Conservation (phyloP, 2,888 invertebrate genomes). For the Drosophila formosana region DNA sequence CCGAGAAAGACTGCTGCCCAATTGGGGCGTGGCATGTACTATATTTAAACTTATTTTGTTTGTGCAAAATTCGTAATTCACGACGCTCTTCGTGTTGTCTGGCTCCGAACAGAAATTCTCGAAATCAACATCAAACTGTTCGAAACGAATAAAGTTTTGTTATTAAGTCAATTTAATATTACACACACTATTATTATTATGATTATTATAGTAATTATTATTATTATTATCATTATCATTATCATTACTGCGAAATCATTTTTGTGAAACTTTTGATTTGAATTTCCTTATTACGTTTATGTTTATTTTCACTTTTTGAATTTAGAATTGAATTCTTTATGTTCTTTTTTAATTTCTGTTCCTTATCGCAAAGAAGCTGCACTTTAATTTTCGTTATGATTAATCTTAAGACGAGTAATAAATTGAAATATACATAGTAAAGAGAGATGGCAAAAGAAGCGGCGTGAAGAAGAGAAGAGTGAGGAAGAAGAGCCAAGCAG, state of each 20-base stretch:
- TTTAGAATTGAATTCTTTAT: constrained; percentile 68
- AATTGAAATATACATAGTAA: constrained; percentile 47
- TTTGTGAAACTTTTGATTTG: constrained; percentile 51
- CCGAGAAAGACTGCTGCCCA: constrained; percentile 49
- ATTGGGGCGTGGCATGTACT: constrained; percentile 60
- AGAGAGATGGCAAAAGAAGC: constrained; percentile 20
- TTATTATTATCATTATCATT: constrained; percentile 47
- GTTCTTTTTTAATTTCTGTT: constrained; percentile 65
- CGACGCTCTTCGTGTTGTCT: constrained; percentile 52
- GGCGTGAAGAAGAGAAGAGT: constrained; percentile 27
- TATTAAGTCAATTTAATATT: constrained; percentile 40
- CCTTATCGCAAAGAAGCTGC: constrained; percentile 76
- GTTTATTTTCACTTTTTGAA: constrained; percentile 38
- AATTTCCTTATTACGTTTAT: constrained; percentile 58
- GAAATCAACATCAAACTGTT: constrained; percentile 37
- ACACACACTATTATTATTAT: constrained; percentile 35
- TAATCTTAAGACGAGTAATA: constrained; percentile 41
- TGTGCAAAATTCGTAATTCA: constrained; percentile 60
- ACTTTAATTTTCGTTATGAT: constrained; percentile 53
- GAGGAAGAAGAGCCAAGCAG: constrained; percentile 56
- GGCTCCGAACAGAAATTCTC: constrained; percentile 15
- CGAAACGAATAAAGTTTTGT: constrained; percentile 37
- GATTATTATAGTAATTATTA: constrained; percentile 40
- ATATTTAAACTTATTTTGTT: constrained; percentile 57
- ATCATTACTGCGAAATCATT: constrained; percentile 36